phyloP scores from a whole-genome alignment of 2,113 vertebrate genomes.

The Pollachius pollachius region DNA sequence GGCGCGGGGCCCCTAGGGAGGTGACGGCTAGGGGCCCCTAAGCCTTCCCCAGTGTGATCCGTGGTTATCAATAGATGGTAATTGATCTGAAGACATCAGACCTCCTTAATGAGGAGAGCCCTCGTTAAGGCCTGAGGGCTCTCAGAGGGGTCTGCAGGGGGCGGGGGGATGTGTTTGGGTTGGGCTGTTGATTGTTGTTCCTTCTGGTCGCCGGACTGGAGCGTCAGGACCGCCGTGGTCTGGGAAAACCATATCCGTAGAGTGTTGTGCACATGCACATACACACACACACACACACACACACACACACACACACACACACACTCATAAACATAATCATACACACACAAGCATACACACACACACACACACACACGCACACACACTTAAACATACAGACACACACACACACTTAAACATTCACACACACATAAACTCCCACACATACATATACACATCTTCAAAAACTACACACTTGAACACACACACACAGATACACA shows the following conservation, averaged over 20 bases:
- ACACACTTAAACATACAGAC: neutral
- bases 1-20: slow-evolving; percentile 27
- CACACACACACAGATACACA: slow-evolving; percentile 3
- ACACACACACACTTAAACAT: too few species aligned
- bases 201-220: slow-evolving; percentile 24
- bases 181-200: slow-evolving; percentile 56
- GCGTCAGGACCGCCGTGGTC: slow-evolving; percentile 17
- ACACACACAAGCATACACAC: too few species aligned
- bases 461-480: neutral
- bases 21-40: too few species aligned
- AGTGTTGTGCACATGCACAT: slow-evolving; percentile 11
- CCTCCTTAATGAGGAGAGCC: too few species aligned
- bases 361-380: slow-evolving; percentile 2
- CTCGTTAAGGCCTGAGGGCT: too few species aligned
- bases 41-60: too few species aligned
- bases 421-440: neutral
- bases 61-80: too few species aligned
- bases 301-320: too few species aligned
- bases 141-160: slow-evolving; percentile 21
- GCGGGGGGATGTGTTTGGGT: slow-evolving; percentile 46
- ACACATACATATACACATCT: neutral
- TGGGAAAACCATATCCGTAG: slow-evolving; percentile 36
- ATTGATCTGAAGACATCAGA: too few species aligned
- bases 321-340: too few species aligned
- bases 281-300: too few species aligned